Evolutionary conservation across 1,140 invertebrate species (phyloP), one percentile per base, ranked within the genome.

Genomic region (Zaprionus lachaisei): DNA sequence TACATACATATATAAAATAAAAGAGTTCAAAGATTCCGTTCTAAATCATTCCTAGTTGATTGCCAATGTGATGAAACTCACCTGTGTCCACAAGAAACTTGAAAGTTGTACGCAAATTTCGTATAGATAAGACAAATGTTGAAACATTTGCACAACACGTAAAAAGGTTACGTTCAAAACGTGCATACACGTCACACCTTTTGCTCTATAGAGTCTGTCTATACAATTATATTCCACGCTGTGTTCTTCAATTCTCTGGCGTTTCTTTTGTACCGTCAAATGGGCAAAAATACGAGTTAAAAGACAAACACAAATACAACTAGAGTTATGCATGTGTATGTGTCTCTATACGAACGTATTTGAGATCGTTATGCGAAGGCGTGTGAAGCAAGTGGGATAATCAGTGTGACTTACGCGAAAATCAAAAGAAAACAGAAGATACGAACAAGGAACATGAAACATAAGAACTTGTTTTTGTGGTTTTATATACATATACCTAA

Each of bases 101-200:
- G 56, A 67, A 62, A 75, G 5, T 41, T 58, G 55, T 26, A 70
- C 44, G 41, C 34, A 75, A 68, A 69, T 37, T 49, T 69, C 47
- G 20, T 57, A 14, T 34, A 55, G 71, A 55, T 61, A 61, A 57
- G 26, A 38, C 79, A 81, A 67, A 71, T 79, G 62, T 58, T 62
- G 47, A 70, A 77, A 83, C 77, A 81, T 83, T 83, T 84, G 61
- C 75, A 77, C 62, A 75, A 49, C 51, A 62, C 77, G 34, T 72
- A 68, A 57, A 62, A 61, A 55, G 47, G 47, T 61, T 54, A 37
- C 49, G 22, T 31, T 51, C 20, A 4, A 70, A 70, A 70, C 67
- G 66, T 75, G 41, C 58, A 57, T 12, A 57, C 49, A 56, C 58
- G 38, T 75, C 71, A 55, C 49, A 65, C 41, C 37, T 26, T 28